A percentile compares a stretch with the other conserved stretches of the same genome.
Conservation (phyloP, 2,888 invertebrate genomes). For the Trypoxylon attenuatum region DNA sequence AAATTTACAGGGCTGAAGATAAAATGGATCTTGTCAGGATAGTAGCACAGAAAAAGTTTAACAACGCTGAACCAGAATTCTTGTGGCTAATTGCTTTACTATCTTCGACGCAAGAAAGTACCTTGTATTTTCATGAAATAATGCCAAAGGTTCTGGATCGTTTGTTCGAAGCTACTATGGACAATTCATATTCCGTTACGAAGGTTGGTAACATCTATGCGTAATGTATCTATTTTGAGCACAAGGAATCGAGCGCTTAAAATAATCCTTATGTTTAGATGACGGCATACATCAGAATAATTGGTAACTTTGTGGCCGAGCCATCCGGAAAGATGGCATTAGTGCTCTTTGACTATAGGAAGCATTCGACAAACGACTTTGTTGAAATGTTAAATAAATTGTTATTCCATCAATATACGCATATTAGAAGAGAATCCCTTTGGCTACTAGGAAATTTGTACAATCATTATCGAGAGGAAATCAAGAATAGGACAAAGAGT, state of each 20-base stretch:
- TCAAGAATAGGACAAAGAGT: conserved; percentile 34
- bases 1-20: conserved; percentile 57
- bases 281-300: conserved; percentile 63
- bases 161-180: conserved; percentile 36
- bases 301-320: conserved; percentile 64
- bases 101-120: conserved; percentile 59
- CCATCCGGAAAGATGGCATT: conserved; percentile 53
- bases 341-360: conserved; percentile 54
- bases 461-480: conserved; percentile 53
- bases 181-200: conserved; percentile 32
- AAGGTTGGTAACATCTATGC: conserved; percentile 36
- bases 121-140: conserved; percentile 30
- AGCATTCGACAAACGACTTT: conserved; percentile 41
- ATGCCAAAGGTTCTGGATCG: conserved; percentile 44
- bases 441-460: conserved; percentile 72
- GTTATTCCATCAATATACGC: conserved; percentile 55
- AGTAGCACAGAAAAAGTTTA: conserved; percentile 34
- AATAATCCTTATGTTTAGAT: conserved; percentile 45
- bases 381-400: conserved; percentile 53
- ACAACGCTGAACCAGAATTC: conserved; percentile 47
- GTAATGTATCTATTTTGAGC: neutral
- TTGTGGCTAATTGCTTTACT: conserved; percentile 66
- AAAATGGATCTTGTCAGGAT: conserved; percentile 51
- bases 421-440: conserved; percentile 66
- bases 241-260: neutral